Percentiles rank a stretch among this genome's conserved stretches.
Evolutionary conservation across 2,888 invertebrate species (phyloP).

Genomic region (Leptopilina drosophilae): DNA sequence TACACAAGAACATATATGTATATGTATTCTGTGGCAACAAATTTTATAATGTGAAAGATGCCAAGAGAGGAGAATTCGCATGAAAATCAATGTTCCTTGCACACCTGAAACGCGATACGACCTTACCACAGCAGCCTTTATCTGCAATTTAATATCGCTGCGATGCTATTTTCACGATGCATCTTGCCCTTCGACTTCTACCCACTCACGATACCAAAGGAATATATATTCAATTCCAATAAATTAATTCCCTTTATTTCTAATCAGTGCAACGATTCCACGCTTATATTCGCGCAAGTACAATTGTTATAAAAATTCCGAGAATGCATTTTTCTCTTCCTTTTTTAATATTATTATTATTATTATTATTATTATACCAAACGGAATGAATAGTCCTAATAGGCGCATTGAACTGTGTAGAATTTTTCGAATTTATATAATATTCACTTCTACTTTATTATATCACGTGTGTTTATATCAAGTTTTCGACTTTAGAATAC

Average conservation of each 20-base stretch:
- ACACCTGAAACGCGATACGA: constrained; percentile 60
- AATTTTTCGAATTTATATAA: background rate
- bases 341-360: background rate
- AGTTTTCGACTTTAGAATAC: too few relatives aligned
- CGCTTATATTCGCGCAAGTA: constrained; percentile 1
- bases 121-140: constrained; percentile 50
- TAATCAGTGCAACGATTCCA: constrained; percentile 35
- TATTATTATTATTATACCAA: background rate
- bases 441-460: background rate
- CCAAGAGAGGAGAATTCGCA: constrained; percentile 36
- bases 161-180: constrained; percentile 61
- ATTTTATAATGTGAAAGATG: constrained; percentile 26
- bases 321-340: background rate
- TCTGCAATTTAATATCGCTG: constrained; percentile 64
- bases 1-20: constrained; percentile 7
- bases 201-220: constrained; percentile 56
- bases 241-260: constrained; percentile 53
- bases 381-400: background rate
- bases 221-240: constrained; percentile 63
- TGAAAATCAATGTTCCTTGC: constrained; percentile 40
- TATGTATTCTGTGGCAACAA: background rate
- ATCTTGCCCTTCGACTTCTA: constrained; percentile 60
- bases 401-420: background rate
- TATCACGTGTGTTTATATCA: background rate
- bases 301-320: constrained; percentile 6